Evolutionary conservation across 2,797 vertebrate genomes (phyloP).

Genomic region (Takifugu ocellatus): DNA sequence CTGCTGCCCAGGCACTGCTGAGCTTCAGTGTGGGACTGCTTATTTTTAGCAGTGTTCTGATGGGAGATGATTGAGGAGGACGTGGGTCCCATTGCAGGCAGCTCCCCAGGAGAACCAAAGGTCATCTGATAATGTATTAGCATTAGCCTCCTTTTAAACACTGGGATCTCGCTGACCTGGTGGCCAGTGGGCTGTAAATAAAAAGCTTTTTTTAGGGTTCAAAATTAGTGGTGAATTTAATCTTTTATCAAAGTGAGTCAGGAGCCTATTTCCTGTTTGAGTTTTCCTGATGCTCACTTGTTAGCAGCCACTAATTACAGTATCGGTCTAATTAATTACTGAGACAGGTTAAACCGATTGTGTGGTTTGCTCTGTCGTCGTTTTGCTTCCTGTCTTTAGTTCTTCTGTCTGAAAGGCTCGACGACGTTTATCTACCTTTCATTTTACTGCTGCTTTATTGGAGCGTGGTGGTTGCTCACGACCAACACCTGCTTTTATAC

Average conservation of each 20-base stretch:
- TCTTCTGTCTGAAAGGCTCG: too few relatives aligned
- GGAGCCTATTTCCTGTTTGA: slow-evolving; percentile 5
- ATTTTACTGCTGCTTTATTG: too few relatives aligned
- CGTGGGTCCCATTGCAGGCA: slow-evolving; percentile 29
- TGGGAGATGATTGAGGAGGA: slow-evolving; percentile 33
- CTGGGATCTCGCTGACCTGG: slow-evolving; percentile 17
- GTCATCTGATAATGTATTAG: slow-evolving; percentile 17
- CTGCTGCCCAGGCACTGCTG: neutral
- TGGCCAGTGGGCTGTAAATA: slow-evolving; percentile 14
- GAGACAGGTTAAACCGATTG: too few relatives aligned
- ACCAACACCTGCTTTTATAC: too few relatives aligned
- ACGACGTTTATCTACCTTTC: too few relatives aligned
- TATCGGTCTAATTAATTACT: too few relatives aligned
- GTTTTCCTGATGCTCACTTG: too few relatives aligned
- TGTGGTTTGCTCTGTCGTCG: too few relatives aligned
- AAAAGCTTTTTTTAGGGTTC: neutral
- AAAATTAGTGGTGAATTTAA: neutral
- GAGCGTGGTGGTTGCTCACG: too few relatives aligned
- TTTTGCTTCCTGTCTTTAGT: too few relatives aligned
- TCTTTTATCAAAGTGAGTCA: neutral
- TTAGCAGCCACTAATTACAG: too few relatives aligned
- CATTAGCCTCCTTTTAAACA: slow-evolving; percentile 5
- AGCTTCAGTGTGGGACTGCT: slow-evolving; percentile 5
- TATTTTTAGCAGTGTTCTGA: slow-evolving; percentile 32
- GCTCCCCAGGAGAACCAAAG: neutral